These are phyloP conservation scores for Drosophila nr. medialis DNA, from an alignment of 2,888 invertebrate species.

Conservation along the genomic window DNA sequence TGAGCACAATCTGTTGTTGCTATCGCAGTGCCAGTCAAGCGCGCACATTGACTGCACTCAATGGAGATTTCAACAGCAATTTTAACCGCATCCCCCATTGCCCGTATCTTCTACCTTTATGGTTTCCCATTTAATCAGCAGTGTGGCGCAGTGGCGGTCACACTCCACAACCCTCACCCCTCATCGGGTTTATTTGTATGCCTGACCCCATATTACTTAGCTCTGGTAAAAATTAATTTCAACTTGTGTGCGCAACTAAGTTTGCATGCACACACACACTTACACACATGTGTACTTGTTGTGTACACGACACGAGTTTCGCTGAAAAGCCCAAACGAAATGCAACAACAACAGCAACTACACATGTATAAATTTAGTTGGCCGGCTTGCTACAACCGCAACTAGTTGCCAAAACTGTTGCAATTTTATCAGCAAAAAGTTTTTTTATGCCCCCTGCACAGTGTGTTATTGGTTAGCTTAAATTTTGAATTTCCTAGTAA, in stretches of 20 bases:
- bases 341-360: conserved; percentile 14
- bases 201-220: conserved; percentile 36
- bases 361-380: conserved; percentile 4
- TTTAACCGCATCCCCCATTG: conserved; percentile 6
- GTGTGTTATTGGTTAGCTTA: conserved; percentile 14
- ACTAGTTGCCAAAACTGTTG: conserved; percentile 44
- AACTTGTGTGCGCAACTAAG: conserved; percentile 34
- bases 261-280: conserved; percentile 18
- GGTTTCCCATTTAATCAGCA: conserved; percentile 35
- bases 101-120: not conserved
- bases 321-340: conserved; percentile 27
- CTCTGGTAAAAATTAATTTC: conserved; percentile 55
- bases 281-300: conserved; percentile 15
- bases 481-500: not conserved
- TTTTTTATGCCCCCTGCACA: not conserved
- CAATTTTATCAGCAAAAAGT: conserved; percentile 15
- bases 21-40: conserved; percentile 36
- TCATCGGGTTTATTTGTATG: conserved; percentile 3
- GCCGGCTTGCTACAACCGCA: conserved; percentile 30
- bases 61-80: conserved; percentile 35
- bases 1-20: conserved; percentile 33
- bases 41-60: conserved; percentile 35
- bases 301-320: conserved; percentile 19
- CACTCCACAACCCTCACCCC: not conserved
- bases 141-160: not conserved